Evolutionary conservation across 2,113 vertebrate genomes (phyloP), one percentile per base, ranked within the genome.

Genomic region (Carettochelys insculpta): DNA sequence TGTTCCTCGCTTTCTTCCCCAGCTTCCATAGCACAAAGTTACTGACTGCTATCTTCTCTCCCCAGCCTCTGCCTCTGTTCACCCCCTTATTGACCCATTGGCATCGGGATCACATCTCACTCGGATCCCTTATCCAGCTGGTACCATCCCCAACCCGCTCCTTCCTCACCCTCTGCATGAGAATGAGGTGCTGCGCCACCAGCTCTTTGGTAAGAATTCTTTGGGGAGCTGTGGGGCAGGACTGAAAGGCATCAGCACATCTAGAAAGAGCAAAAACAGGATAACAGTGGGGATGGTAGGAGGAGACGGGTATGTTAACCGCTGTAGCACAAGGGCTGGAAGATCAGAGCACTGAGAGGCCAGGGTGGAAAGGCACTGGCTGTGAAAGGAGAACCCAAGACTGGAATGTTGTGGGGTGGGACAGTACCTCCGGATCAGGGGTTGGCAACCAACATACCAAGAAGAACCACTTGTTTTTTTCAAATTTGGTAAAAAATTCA

Each of bases 161-260:
- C 98, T 99, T 97, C 98, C 99, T 97, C 99, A 99, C 96, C 99
- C 99, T 97, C 98, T 99, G 95, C 99, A 99, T 97, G 99, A 99
- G 97, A 99, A 99, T 58, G 99, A 99, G 98, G 99, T 99, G 96
- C 98, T 99, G 95, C 98, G 99, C 96, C 99, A 99, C 97, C 99
- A 99, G 98, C 99, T 99, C 97, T 99, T 99, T 94, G 99, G 99
- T 99, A 98, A 98, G 98, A 95, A 94, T 5, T 41, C 56, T 86
- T n/a, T 4, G 22, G 2, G 73, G 34, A 17, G 1, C 79, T 31
- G 77, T 41, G 75, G 17, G 5, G 58, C 43, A 58, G 4, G 24
- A 73, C 6, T 11, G 2, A 5, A 61, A 16, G 20, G n/a, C 38
- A 20, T 41, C 17, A 73, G 38, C 51, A 73, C 52, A 52, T 47